These are phyloP conservation scores for Cryptotis parvus DNA, from an alignment of 2,113 vertebrate species.

Conservation along the genomic window DNA sequence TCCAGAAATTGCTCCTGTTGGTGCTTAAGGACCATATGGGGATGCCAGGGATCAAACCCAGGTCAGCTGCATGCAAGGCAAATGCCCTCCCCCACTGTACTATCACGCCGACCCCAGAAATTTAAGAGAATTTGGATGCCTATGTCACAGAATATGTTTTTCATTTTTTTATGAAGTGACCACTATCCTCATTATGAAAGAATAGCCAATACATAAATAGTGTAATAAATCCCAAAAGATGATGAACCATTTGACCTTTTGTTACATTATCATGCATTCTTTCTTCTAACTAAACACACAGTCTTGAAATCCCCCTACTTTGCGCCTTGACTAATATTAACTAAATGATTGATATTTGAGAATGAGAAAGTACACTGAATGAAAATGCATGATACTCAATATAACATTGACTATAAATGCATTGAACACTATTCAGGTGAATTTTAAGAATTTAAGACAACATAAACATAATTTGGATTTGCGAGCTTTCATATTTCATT, in stretches of 20 bases:
- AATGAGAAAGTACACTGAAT: conserved; percentile 13
- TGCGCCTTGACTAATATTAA: background rate
- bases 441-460: background rate
- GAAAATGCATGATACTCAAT: background rate
- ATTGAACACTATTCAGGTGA: background rate
- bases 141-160: background rate
- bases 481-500: background rate
- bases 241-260: conserved; percentile 21
- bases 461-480: background rate
- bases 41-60: too few species aligned
- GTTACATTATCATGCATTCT: background rate
- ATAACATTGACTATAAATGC: conserved; percentile 22
- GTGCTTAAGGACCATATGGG: too few species aligned
- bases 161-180: background rate
- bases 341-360: conserved; percentile 20
- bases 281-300: background rate
- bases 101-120: too few species aligned
- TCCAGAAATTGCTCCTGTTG: too few species aligned
- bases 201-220: background rate
- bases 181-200: background rate
- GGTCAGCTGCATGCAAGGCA: too few species aligned
- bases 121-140: background rate
- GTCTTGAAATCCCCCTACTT: background rate
- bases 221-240: background rate
- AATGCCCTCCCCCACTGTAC: too few species aligned